These are phyloP conservation scores for Echinometra lucunter DNA, from an alignment of 53 echinoderm and acorn worm species.

Conservation along the genomic window DNA sequence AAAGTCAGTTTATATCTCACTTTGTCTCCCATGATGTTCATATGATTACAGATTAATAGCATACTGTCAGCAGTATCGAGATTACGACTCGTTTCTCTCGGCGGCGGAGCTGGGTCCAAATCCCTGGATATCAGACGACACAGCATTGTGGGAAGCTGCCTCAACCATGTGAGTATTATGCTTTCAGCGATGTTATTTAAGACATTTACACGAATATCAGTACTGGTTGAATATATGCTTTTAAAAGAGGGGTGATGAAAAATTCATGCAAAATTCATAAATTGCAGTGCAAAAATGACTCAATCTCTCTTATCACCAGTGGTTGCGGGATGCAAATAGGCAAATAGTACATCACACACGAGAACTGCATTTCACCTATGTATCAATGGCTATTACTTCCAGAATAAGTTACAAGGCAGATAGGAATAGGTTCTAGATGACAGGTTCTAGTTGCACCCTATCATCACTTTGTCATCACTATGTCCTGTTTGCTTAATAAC, in stretches of 20 bases:
- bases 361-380: not conserved
- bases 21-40: not conserved
- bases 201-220: too few relatives aligned
- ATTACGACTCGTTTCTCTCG: conserved; percentile 91
- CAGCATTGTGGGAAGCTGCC: conserved; percentile 93
- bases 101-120: conserved; percentile 89
- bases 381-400: not conserved
- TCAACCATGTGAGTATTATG: conserved; percentile 87
- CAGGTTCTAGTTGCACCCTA: not conserved
- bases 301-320: not conserved
- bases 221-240: too few relatives aligned
- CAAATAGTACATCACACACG: not conserved
- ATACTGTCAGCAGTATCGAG: conserved; percentile 98
- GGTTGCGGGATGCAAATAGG: not conserved
- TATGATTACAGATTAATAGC: conserved; percentile 84
- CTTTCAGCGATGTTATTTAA: too few relatives aligned
- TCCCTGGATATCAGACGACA: conserved; percentile 97
- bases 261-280: not conserved
- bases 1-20: not conserved
- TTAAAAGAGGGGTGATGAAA: not conserved
- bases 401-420: not conserved
- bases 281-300: not conserved
- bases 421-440: not conserved
- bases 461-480: not conserved
- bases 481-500: not conserved